These are phyloP conservation scores for Lamproptera curius DNA, from an alignment of 2,888 invertebrate genomes.

Conservation along the genomic window DNA sequence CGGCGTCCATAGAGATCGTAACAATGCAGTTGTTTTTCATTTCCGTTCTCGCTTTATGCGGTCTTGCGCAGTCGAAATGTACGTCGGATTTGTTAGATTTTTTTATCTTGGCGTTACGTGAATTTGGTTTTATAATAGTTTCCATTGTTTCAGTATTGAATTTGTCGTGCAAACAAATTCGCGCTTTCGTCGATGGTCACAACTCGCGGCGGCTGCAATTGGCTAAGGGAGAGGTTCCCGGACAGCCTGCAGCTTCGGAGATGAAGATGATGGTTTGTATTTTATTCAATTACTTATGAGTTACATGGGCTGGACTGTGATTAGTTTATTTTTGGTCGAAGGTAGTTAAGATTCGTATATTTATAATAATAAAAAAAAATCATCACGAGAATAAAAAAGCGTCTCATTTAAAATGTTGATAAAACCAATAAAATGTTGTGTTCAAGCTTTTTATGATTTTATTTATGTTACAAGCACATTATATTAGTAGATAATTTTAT, in stretches of 20 bases:
- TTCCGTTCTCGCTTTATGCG: slow-evolving; percentile 37
- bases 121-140: neutral
- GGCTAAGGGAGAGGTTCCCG: slow-evolving; percentile 33
- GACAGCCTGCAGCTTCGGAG: slow-evolving; percentile 40
- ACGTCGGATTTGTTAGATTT: slow-evolving; percentile 21
- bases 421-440: no score
- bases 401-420: no score
- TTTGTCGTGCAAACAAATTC: slow-evolving; percentile 39
- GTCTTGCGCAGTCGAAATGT: slow-evolving; percentile 38
- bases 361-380: no score
- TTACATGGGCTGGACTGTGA: no score
- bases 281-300: no score
- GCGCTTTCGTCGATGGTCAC: slow-evolving; percentile 39
- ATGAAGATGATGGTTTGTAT: slow-evolving; percentile 39
- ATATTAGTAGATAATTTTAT: neutral
- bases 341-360: no score
- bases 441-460: neutral
- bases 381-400: no score
- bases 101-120: neutral
- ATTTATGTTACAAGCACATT: neutral
- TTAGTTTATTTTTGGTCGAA: no score
- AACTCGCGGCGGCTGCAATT: slow-evolving; percentile 34
- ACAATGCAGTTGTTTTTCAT: slow-evolving; percentile 45
- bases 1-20: slow-evolving; percentile 22
- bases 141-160: slow-evolving; percentile 31